Evolutionary conservation across 92 coral and sea anemone genomes (phyloP).

Genomic region (Heliopora coerulea): DNA sequence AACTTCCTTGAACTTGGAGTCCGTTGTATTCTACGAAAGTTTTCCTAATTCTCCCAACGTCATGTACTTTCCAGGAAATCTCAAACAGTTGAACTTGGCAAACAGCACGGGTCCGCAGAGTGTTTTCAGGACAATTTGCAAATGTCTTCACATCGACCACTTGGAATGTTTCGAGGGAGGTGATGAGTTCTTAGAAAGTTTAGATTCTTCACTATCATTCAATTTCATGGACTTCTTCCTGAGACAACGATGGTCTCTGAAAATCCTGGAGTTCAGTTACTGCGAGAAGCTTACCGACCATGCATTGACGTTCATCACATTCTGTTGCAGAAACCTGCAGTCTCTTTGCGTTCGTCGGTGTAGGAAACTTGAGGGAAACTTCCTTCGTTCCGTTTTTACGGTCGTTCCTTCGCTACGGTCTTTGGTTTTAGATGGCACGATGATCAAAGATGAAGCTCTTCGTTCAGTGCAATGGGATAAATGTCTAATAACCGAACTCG

Average conservation of each 20-base stretch:
- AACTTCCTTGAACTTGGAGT: conserved; percentile 61
- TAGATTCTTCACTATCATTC: conserved; percentile 39
- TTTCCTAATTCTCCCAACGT: not conserved
- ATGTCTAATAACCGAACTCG: conserved; percentile 65
- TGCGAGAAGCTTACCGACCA: conserved; percentile 68
- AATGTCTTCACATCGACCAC: conserved; percentile 36
- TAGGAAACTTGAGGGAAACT: conserved; percentile 59
- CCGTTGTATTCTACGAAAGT: conserved; percentile 64
- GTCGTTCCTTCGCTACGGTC: conserved; percentile 64
- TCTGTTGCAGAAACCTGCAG: conserved; percentile 47
- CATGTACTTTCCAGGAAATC: conserved; percentile 66
- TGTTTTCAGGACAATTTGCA: conserved; percentile 66
- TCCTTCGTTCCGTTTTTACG: conserved; percentile 58
- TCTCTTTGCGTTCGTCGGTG: conserved; percentile 79
- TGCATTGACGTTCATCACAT: conserved; percentile 55
- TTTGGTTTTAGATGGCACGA: conserved; percentile 80
- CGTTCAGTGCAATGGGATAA: conserved; percentile 62
- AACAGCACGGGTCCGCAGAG: conserved; percentile 74
- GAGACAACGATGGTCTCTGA: conserved; percentile 25
- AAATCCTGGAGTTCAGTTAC: conserved; percentile 79
- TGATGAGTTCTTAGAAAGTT: conserved; percentile 61
- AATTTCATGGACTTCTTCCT: conserved; percentile 43
- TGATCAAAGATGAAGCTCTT: conserved; percentile 57
- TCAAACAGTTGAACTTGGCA: conserved; percentile 72
- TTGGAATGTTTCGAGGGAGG: conserved; percentile 68